A percentile compares a stretch with the other conserved stretches of the same genome.
phyloP scores from a whole-genome alignment of 1,140 invertebrate species.

The Cydia splendana region DNA sequence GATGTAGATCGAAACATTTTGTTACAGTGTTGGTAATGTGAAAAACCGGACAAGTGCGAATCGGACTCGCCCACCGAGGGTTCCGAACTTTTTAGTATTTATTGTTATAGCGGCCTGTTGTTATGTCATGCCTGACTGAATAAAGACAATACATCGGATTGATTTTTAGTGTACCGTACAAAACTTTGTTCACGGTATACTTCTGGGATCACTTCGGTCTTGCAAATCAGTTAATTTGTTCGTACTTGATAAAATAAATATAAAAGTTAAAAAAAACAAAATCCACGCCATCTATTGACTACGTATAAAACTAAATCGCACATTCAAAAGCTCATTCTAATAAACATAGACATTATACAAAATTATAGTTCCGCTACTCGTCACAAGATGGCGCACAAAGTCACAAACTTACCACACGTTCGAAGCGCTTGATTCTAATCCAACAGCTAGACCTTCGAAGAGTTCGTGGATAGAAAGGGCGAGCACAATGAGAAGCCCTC shows the following conservation, averaged over 20 bases:
- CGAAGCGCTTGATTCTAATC: constrained; percentile 85
- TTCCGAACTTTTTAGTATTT: too few species aligned
- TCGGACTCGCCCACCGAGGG: too few species aligned
- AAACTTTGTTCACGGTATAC: too few species aligned
- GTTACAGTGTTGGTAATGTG: too few species aligned
- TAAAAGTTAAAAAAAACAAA: background rate
- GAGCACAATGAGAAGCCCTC: constrained; percentile 89
- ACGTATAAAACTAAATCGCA: constrained; percentile 29
- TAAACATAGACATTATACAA: background rate
- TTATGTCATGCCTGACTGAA: too few species aligned
- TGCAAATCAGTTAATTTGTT: too few species aligned
- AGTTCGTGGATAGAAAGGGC: constrained; percentile 94
- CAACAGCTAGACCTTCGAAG: constrained; percentile 95
- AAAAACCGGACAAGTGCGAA: too few species aligned
- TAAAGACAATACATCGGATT: too few species aligned
- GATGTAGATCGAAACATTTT: too few species aligned
- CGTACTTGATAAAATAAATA: background rate
- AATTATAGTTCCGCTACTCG: constrained; percentile 29
- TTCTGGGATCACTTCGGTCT: too few species aligned
- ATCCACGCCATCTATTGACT: constrained; percentile 40
- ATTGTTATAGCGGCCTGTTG: too few species aligned
- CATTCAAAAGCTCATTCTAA: background rate
- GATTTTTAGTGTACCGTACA: too few species aligned
- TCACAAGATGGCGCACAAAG: constrained; percentile 41
- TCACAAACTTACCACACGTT: constrained; percentile 83